These are phyloP conservation scores for Amphiprion percula DNA, from an alignment of 2,113 vertebrate species.

Conservation along the genomic window DNA sequence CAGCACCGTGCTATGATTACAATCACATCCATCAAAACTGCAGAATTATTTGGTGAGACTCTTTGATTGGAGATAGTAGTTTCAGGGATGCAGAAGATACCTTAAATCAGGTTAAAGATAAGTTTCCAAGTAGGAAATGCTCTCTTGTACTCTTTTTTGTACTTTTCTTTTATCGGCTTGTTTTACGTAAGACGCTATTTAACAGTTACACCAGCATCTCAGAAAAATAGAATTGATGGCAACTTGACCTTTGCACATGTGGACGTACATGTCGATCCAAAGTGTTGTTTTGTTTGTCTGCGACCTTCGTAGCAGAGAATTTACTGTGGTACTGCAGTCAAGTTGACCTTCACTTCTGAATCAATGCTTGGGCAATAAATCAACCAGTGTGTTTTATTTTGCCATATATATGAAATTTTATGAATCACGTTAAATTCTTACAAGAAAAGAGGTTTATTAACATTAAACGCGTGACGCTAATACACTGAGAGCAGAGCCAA, in stretches of 20 bases:
- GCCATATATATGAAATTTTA: not conserved
- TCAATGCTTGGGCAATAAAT: not conserved
- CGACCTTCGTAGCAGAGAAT: conserved; percentile 33
- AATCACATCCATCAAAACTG: conserved; percentile 14
- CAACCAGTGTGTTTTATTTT: not conserved
- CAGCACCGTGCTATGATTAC: not conserved
- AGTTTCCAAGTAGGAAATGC: too few species aligned
- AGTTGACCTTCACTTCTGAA: conserved; percentile 2
- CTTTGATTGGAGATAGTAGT: not conserved
- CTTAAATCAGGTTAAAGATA: too few species aligned
- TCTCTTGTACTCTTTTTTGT: not conserved
- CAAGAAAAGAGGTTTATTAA: not conserved
- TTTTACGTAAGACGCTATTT: conserved; percentile 19
- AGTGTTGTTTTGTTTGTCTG: conserved; percentile 33
- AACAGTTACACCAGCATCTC: not conserved
- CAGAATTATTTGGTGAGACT: not conserved
- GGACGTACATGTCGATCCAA: conserved; percentile 23
- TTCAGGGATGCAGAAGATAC: not conserved
- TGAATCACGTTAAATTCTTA: not conserved
- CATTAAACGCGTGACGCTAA: not conserved
- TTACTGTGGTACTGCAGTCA: not conserved
- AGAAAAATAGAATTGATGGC: conserved; percentile 21
- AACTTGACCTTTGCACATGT: conserved; percentile 44
- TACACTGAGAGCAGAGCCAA: not conserved
- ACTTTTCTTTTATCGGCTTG: not conserved